Conservation (phyloP, 2,797 vertebrate species). For the Ambastaia sidthimunki region DNA sequence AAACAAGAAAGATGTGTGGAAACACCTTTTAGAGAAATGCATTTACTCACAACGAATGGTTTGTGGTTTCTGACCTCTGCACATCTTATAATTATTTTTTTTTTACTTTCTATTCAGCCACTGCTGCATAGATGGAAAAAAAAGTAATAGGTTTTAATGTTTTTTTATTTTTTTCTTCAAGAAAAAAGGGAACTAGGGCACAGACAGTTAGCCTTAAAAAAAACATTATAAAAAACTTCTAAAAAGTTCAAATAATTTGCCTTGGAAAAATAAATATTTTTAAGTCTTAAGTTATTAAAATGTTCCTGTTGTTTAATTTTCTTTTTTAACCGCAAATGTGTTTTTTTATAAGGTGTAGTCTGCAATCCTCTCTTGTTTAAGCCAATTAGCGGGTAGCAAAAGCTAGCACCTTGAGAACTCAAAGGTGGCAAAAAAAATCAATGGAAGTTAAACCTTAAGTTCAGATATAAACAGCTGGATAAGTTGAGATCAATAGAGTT, state of each 20-base stretch:
- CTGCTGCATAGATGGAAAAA: background rate
- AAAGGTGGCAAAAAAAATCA: constrained; percentile 75
- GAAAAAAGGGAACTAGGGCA: background rate
- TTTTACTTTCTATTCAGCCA: background rate
- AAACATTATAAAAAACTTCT: background rate
- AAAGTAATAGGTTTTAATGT: background rate
- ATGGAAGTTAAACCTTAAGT: constrained; percentile 82
- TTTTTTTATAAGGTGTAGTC: background rate
- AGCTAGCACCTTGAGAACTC: constrained; percentile 76
- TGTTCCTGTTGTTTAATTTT: background rate
- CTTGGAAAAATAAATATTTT: constrained; percentile 1
- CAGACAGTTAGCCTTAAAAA: background rate
- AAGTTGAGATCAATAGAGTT: constrained; percentile 82
- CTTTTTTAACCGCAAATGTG: background rate
- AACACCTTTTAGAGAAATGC: background rate
- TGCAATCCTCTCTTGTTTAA: constrained; percentile 62
- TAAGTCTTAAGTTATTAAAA: background rate
- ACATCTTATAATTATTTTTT: background rate
- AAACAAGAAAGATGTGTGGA: background rate
- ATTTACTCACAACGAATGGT: background rate
- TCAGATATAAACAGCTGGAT: constrained; percentile 86
- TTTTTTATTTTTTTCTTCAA: background rate
- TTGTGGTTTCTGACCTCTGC: background rate
- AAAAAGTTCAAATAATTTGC: constrained; percentile 3
- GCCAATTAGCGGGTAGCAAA: constrained; percentile 76